A percentile compares a stretch with the other conserved stretches of the same genome.
These are phyloP conservation scores for Harmothoe impar DNA, from an alignment of 2,888 invertebrate species.

Conservation along the genomic window DNA sequence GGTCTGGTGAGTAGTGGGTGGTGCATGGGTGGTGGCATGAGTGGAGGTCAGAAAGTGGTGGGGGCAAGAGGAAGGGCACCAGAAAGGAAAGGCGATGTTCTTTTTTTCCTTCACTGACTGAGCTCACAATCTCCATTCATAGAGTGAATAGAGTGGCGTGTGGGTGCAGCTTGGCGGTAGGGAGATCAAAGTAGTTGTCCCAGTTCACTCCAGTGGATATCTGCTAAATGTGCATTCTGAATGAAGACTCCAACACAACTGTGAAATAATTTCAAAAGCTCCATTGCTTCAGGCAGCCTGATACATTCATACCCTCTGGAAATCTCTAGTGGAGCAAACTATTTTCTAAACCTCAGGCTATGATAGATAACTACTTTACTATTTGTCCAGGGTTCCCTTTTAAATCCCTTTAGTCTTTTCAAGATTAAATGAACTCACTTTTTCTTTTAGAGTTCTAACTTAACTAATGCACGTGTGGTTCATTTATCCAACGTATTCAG, in stretches of 20 bases:
- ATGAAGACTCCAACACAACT: not conserved
- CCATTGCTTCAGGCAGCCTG: not conserved
- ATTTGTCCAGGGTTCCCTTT: not conserved
- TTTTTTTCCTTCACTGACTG: not conserved
- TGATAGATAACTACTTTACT: not conserved
- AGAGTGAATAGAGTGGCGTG: not conserved
- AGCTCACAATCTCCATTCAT: not conserved
- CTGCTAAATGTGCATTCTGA: conserved; percentile 20
- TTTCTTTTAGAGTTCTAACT: not conserved
- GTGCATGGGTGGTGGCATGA: not conserved
- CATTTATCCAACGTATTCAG: not conserved
- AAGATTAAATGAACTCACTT: not conserved
- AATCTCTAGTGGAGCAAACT: not conserved
- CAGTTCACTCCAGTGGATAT: not conserved
- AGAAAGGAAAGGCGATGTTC: conserved; percentile 3
- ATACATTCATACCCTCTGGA: not conserved
- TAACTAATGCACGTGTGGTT: not conserved
- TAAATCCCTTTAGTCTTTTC: not conserved
- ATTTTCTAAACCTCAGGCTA: too few species aligned
- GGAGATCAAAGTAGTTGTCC: not conserved
- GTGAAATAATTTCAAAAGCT: not conserved
- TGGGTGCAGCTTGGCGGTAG: not conserved
- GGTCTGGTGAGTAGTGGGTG: not conserved
- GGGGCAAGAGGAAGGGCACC: not conserved
- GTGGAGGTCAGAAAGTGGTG: not conserved